Evolutionary conservation across 2,888 invertebrate genomes (phyloP).

Genomic region (Sinelater perroti): DNA sequence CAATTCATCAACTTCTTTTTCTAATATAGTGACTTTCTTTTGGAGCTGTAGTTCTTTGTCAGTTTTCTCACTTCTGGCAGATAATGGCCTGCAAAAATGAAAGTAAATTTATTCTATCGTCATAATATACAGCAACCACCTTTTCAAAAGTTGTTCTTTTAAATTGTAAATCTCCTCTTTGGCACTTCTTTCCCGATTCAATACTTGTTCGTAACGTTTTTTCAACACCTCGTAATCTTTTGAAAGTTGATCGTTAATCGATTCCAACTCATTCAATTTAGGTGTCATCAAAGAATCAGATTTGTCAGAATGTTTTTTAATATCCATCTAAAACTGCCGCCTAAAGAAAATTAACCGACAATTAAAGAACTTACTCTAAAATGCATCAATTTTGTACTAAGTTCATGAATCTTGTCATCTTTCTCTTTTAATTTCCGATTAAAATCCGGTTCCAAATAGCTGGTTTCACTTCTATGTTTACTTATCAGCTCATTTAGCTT

Average conservation of each 20-base stretch:
- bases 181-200: constrained; percentile 64
- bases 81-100: constrained; percentile 50
- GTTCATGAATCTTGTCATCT: constrained; percentile 62
- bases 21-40: constrained; percentile 58
- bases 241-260: constrained; percentile 49
- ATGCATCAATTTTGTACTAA: constrained; percentile 57
- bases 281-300: constrained; percentile 33
- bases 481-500: constrained; percentile 58
- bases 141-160: constrained; percentile 58
- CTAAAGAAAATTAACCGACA: too few relatives aligned
- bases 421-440: constrained; percentile 57
- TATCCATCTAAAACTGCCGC: constrained; percentile 40
- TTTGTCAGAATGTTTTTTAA: constrained; percentile 23
- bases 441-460: constrained; percentile 55
- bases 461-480: constrained; percentile 56
- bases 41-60: constrained; percentile 60
- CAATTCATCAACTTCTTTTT: constrained; percentile 58
- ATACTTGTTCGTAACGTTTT: constrained; percentile 63
- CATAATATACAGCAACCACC: constrained; percentile 40
- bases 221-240: constrained; percentile 58
- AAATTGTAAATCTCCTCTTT: constrained; percentile 61
- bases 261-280: constrained; percentile 50
- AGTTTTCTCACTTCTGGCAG: constrained; percentile 52
- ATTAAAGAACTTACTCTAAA: constrained; percentile 52
- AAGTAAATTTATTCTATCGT: too few relatives aligned